Percentiles rank a stretch among this genome's conserved stretches.
Conservation (phyloP, 2,888 invertebrate genomes). For the Synergus itoensis region DNA sequence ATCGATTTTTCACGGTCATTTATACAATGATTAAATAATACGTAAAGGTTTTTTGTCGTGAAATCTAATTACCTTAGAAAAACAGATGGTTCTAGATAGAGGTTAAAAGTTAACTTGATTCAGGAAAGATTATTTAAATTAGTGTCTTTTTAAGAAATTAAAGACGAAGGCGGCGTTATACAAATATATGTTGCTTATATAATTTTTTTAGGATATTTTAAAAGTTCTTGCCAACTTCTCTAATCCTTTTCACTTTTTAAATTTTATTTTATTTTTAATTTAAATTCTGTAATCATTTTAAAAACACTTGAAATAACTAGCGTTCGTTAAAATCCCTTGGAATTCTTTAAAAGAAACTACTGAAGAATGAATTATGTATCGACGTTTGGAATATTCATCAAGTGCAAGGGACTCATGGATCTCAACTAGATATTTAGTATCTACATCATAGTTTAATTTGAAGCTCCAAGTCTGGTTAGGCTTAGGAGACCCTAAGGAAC, state of each 20-base stretch:
- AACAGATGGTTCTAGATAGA: not conserved
- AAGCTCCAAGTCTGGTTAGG: slow-evolving; percentile 18
- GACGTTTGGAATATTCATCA: slow-evolving; percentile 18
- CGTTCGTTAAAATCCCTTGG: too few species aligned
- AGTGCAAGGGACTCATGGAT: slow-evolving; percentile 10
- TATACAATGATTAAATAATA: not conserved
- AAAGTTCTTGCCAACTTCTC: too few species aligned
- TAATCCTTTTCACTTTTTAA: too few species aligned
- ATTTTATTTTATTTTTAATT: too few species aligned
- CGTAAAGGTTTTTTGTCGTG: too few species aligned
- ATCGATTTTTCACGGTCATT: not conserved
- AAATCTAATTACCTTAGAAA: not conserved
- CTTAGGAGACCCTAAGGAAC: slow-evolving; percentile 34
- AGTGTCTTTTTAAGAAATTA: not conserved
- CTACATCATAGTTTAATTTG: slow-evolving; percentile 24
- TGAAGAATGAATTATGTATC: not conserved
- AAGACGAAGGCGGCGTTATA: not conserved
- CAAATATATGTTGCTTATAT: too few species aligned
- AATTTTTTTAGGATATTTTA: too few species aligned
- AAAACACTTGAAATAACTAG: too few species aligned
- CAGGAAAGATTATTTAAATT: not conserved
- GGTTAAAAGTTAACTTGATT: not conserved
- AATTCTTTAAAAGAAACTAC: not conserved
- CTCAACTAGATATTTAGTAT: slow-evolving; percentile 29
- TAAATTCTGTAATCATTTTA: too few species aligned